Evolutionary conservation across 2,888 invertebrate genomes (phyloP), one percentile per base, ranked within the genome.

Genomic region (Stegana nigrithorax): DNA sequence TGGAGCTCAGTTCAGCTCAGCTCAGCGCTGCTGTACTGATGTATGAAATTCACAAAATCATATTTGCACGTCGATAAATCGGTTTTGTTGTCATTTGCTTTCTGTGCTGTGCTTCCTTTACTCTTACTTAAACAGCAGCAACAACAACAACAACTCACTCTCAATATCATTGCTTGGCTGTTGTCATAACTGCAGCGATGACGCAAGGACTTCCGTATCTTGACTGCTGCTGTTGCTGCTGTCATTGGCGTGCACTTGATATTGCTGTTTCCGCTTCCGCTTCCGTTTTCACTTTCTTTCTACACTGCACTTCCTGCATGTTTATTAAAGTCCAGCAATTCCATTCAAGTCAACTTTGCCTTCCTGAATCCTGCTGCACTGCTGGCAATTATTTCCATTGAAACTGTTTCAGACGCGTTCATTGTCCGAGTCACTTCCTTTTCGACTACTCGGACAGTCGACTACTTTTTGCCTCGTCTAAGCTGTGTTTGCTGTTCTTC

Each of bases 31-130:
- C n/a, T n/a, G n/a, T n/a, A n/a, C n/a, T n/a, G n/a, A n/a, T 39
- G 29, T 19, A 42, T 60, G 53, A 53, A 53, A 44, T 44, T 60
- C 39, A 29, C 44, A 60, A 53, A 60, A 55, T 60, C 60, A 60
- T 53, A 60, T 60, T 69, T 63, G 29, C 69, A 63, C 64, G 47
- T 63, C 67, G 66, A 59, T 69, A 66, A 61, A 60, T 66, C 59
- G 62, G 36, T 29, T 12, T 10, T 53, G 21, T 32, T 21, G 32
- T 19, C 53, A 39, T 39, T 10, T 39, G 39, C 39, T 39, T 4
- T n/a, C n/a, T n/a, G 39, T 17, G 14, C 14, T 26, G 23, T 57
- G 23, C n/a, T n/a, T 42, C 6, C 17, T 42, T 42, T 42, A n/a
- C n/a, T n/a, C n/a, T n/a, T n/a, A n/a, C n/a, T n/a, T n/a, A n/a